phyloP scores from a whole-genome alignment of 1,140 invertebrate genomes.

The Drosophila micromelanica region DNA sequence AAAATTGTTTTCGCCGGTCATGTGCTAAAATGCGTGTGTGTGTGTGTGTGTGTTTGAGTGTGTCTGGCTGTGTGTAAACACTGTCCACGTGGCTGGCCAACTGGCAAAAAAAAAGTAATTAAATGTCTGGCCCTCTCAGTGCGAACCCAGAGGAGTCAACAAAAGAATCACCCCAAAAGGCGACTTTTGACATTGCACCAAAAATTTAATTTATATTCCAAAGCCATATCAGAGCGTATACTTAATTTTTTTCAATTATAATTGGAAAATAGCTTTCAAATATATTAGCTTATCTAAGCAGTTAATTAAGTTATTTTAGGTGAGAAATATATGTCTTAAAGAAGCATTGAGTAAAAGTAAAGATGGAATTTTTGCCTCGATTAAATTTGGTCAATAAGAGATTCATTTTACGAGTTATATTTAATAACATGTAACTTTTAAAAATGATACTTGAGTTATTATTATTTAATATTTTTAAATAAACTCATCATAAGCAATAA shows the following conservation, averaged over 20 bases:
- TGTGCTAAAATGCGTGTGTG: slow-evolving; percentile 19
- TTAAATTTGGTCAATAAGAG: too few relatives aligned
- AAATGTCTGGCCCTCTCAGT: slow-evolving; percentile 14
- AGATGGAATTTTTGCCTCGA: too few relatives aligned
- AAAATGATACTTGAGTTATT: too few relatives aligned
- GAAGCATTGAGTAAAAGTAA: too few relatives aligned
- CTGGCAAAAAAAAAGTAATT: slow-evolving; percentile 30
- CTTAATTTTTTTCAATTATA: too few relatives aligned
- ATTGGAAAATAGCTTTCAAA: neutral
- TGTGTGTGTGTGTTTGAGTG: slow-evolving; percentile 39
- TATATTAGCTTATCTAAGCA: too few relatives aligned
- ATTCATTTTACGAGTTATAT: too few relatives aligned
- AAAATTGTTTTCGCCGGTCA: slow-evolving; percentile 40
- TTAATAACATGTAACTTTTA: too few relatives aligned
- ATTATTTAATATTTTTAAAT: neutral
- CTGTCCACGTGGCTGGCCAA: slow-evolving; percentile 27
- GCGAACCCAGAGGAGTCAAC: slow-evolving; percentile 20
- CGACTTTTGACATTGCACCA: neutral
- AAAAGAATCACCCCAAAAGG: slow-evolving; percentile 5
- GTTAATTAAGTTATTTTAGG: too few relatives aligned
- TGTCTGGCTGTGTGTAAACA: slow-evolving; percentile 29
- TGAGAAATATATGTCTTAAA: too few relatives aligned
- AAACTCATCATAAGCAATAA: neutral
- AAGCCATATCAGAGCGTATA: neutral
- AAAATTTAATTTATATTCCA: slow-evolving; percentile 5